Base-by-base conservation (phyloP, 2,113 vertebrate genomes). In the Maccullochella peelii region DNA sequence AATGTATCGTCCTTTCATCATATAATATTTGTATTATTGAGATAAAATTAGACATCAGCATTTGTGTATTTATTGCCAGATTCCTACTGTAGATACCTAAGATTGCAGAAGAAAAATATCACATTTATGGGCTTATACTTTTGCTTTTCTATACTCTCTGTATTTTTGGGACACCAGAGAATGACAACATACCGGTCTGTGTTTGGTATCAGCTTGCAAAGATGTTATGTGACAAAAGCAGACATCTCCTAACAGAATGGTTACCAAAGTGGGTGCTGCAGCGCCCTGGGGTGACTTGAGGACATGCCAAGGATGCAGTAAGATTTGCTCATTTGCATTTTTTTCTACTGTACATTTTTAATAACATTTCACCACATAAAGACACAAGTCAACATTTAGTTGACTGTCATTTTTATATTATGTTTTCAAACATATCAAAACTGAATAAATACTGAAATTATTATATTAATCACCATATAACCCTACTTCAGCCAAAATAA, bases 61-160 rank as follows among this genome's bases (percentile, higher is more conserved):
- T 71, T 82, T 72, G 8, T 18, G 6, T 54, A 23, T 80, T 70
- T n/a, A 12, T 33, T 73, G 54, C 40, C 47, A 62, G 33, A 85
- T 58, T 30, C 1, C 50, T 63, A 16, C 10, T 50, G 33, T 67
- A 38, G 20, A 65, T 52, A 23, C 4, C 23, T 25, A 21, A 23
- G 63, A 74, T 62, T 47, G 1, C 36, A 47, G 11, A 16, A 25
- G 40, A 8, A 15, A 80, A 44, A 30, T 40, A 57, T 8, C 14
- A 75, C 14, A 36, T 12, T 65, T 9, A 61, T 33, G 30, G 8
- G 30, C 8, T n/a, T 23, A 15, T n/a, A 38, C 30, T 52, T 33
- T 36, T 33, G 16, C 18, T 23, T 16, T 69, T 54, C 59, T 21
- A 23, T 21, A 6, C 4, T 62, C 59, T 67, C 4, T 1, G 20